Evolutionary conservation across 92 coral and sea anemone species (phyloP).

Genomic region (Epizoanthus ramosus): DNA sequence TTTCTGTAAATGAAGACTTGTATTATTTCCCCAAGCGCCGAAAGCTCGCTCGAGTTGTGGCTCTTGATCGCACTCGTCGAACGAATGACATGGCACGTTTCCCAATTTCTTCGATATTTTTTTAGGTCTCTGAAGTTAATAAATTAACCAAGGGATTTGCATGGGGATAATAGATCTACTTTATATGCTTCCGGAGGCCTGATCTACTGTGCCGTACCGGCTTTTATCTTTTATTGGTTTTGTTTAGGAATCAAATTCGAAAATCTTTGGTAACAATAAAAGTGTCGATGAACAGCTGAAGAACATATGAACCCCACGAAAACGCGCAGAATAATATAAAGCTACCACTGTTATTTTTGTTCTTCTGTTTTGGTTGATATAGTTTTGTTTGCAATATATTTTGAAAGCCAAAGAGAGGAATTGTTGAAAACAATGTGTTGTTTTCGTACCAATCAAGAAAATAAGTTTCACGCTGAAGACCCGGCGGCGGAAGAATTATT

Average conservation of each 20-base stretch:
- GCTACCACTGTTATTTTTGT: not conserved
- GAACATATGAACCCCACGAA: too few relatives aligned
- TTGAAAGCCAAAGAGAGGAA: not conserved
- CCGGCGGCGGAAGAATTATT: not conserved
- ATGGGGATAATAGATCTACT: not conserved
- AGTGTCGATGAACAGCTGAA: too few relatives aligned
- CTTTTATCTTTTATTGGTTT: not conserved
- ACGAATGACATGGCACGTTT: too few relatives aligned
- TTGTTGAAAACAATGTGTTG: slow-evolving; percentile 12
- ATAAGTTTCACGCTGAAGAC: not conserved
- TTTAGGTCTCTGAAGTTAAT: not conserved
- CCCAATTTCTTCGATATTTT: too few relatives aligned
- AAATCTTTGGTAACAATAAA: not conserved
- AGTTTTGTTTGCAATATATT: not conserved
- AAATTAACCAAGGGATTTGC: not conserved
- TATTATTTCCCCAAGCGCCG: not conserved
- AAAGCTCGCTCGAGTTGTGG: too few relatives aligned
- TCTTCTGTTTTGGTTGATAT: not conserved
- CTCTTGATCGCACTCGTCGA: too few relatives aligned
- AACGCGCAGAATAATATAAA: too few relatives aligned
- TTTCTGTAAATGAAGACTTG: not conserved
- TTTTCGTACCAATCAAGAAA: not conserved
- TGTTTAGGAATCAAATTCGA: not conserved
- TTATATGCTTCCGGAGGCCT: not conserved
- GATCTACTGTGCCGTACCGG: not conserved